Conservation (phyloP, 2,888 invertebrate genomes). For the Andrena bicolor region DNA sequence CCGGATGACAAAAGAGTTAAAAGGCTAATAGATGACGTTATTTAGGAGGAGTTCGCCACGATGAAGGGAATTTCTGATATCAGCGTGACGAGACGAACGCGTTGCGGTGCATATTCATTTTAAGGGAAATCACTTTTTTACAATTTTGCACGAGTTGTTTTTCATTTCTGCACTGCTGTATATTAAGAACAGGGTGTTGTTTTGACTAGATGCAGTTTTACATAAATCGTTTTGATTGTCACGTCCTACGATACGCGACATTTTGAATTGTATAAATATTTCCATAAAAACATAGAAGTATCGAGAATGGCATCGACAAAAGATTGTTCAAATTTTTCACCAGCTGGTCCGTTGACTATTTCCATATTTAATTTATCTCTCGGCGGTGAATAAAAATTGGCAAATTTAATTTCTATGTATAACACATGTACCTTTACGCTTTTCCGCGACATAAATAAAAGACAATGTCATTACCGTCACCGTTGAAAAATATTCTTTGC, state of each 20-base stretch:
- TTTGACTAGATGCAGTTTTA: not conserved
- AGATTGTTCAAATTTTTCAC: not conserved
- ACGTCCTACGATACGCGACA: not conserved
- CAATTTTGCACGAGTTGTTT: no score
- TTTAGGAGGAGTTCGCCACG: not conserved
- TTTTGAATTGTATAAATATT: not conserved
- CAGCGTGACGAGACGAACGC: not conserved
- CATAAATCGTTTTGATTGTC: not conserved
- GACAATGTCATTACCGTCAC: not conserved
- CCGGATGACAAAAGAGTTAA: not conserved
- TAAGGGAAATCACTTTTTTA: no score
- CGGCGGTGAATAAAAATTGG: conserved; percentile 14
- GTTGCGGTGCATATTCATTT: not conserved
- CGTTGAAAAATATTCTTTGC: not conserved
- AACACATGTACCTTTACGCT: not conserved
- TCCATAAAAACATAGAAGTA: not conserved
- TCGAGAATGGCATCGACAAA: not conserved
- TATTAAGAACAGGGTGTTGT: not conserved
- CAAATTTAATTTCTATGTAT: not conserved
- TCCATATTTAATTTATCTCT: conserved; percentile 4
- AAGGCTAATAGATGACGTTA: conserved; percentile 41
- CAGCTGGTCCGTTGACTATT: not conserved
- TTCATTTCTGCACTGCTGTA: no score
- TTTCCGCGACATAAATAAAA: not conserved
- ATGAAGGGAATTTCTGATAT: conserved; percentile 16